Evolutionary conservation across 1,140 invertebrate species (phyloP), one percentile per base, ranked within the genome.

Genomic region (Papilio polyxenes): DNA sequence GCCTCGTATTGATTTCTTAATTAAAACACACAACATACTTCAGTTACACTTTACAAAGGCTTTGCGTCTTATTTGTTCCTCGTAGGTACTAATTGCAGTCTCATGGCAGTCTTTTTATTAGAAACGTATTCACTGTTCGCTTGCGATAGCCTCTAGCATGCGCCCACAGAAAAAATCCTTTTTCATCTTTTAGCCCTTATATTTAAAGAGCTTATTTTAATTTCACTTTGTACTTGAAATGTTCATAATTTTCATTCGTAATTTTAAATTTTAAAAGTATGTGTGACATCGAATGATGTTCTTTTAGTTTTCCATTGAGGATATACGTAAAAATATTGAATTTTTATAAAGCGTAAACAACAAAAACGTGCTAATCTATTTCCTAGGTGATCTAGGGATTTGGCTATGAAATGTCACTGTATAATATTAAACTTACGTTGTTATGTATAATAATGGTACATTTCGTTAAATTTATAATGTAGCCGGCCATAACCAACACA

Each of bases 11-110:
- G 48, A 49, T 77, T 53, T 53, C 48, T 77, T 77, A 53, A 77
- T 77, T 77, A 77, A 77, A 77, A 77, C 75, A 76, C 51, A 53
- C 75, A 76, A 53, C n/a, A 77, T 77, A 75, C 40, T 48, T 75
- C n/a, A 48, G 17, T 75, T 75, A 53, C 75, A 77, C n/a, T n/a
- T 23, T 77, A 77, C 75, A 77, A 77, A 77, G 75, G 48, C 48
- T 49, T 13, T 31, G 48, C 75, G 44, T 77, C 13, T 53, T 31
- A 53, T 77, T 51, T 49, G 75, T 51, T 51, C 11, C 75, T 76
- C 48, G 17, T 31, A 31, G 23, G 23, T 75, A 44, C 75, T 77
- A 77, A 77, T 77, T 77, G 49, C 75, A 77, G 11, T n/a, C 75
- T 77, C 74, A 40, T n/a, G 48, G 74, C 74, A n/a, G 48, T n/a